Conservation (phyloP, 2,888 invertebrate genomes). For the Callinectes sapidus region DNA sequence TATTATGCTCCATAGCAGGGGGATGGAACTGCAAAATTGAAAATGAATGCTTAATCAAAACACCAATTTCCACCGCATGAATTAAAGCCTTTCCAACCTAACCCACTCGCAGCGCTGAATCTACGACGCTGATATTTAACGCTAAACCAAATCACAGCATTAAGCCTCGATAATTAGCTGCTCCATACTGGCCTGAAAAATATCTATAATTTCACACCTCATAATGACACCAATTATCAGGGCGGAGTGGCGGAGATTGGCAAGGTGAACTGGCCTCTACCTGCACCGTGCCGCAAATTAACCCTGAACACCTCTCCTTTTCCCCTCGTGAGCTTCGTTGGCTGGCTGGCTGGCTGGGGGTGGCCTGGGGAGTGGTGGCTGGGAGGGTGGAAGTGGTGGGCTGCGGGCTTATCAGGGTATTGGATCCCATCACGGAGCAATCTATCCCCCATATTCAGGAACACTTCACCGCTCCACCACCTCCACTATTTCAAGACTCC, state of each 20-base stretch:
- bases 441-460: too few species aligned
- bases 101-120: neutral
- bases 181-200: constrained; percentile 2
- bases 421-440: neutral
- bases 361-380: neutral
- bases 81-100: constrained; percentile 4
- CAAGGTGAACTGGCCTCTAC: neutral
- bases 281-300: neutral
- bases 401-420: neutral
- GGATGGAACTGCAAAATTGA: constrained; percentile 21
- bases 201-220: constrained; percentile 21
- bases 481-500: too few species aligned
- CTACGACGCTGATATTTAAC: neutral
- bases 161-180: neutral
- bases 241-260: neutral
- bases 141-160: neutral
- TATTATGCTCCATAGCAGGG: neutral
- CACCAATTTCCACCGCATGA: neutral
- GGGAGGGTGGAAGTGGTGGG: neutral
- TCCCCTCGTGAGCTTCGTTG: neutral
- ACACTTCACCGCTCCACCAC: too few species aligned
- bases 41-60: constrained; percentile 15
- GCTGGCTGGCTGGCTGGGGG: too few species aligned
- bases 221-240: constrained; percentile 27
- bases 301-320: neutral